Base-by-base conservation (phyloP, 2,113 vertebrate genomes). In the Chaetops frenatus region DNA sequence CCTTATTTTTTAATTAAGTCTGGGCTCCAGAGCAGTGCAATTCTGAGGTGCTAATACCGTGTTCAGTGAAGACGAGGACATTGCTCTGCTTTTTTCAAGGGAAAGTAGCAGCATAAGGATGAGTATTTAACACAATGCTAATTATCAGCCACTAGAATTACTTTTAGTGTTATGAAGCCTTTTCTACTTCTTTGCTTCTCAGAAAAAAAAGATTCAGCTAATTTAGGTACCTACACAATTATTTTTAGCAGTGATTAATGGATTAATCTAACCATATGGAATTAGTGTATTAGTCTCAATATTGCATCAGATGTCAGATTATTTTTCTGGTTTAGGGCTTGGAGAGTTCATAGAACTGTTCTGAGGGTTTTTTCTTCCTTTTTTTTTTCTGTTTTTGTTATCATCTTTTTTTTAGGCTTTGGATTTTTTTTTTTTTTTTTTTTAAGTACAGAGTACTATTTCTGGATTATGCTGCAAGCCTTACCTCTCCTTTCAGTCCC, bases 221-320 rank as follows among this genome's bases (percentile, higher is more conserved):
- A 91, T 91, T 91, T 91, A 70, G 74, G 79, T 70, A 54, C 56
- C 65, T 19, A 65, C 17, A 50, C 69, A 92, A 83, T 84, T 88
- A 93, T 81, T 96, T 81, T 90, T 73, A 94, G 70, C 69, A 86
- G 66, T 96, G 90, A 93, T 94, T 94, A 90, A 96, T 93, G 82
- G 83, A 88, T 92, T 88, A 83, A 92, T 93, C 81, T 82, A 85
- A 85, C 66, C 35, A 69, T 79, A 79, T 60, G 31, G 74, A 91
- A 94, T 93, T 90, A 93, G 44, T 0, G 0, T 85, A 92, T 96
- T 94, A 93, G 90, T 94, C 81, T 94, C 74, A 93, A 93, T 94
- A 90, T 45, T 25, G 53, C 36, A 81, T 90, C 57, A 69, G 58
- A 90, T 89, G 83, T 92, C 83, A 70, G 67, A 86, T 86, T 81